A percentile compares a stretch with the other conserved stretches of the same genome.
Evolutionary conservation across 2,888 invertebrate species (phyloP).

Genomic region (Notodonta ziczac): DNA sequence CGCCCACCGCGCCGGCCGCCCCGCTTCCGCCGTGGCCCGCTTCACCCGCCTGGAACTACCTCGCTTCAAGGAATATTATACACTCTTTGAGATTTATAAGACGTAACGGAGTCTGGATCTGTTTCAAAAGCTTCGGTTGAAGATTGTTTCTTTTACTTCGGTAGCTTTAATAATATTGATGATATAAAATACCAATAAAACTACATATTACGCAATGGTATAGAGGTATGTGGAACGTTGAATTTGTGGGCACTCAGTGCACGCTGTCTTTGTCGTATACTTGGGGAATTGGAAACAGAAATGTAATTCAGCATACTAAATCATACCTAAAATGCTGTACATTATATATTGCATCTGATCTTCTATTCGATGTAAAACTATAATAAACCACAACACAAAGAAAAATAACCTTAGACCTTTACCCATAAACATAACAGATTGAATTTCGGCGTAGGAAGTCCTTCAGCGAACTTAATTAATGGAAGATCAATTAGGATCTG

Average conservation of each 20-base stretch:
- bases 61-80: background rate
- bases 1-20: too few species aligned
- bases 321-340: too few species aligned
- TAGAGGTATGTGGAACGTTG: too few species aligned
- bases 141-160: background rate
- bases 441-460: background rate
- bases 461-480: conserved; percentile 1
- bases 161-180: background rate
- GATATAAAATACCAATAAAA: background rate
- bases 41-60: background rate
- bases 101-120: background rate
- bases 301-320: too few species aligned
- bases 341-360: too few species aligned
- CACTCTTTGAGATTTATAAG: background rate
- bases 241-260: too few species aligned
- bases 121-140: background rate
- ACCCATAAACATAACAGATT: background rate
- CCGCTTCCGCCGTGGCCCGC: too few species aligned
- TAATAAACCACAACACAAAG: too few species aligned
- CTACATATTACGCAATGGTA: too few species aligned
- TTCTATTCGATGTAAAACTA: too few species aligned
- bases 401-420: background rate
- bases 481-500: background rate
- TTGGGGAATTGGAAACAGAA: too few species aligned
- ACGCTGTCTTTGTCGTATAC: too few species aligned